Base-by-base conservation (phyloP, 2,888 invertebrate genomes). In the Drosophila pegasa region DNA sequence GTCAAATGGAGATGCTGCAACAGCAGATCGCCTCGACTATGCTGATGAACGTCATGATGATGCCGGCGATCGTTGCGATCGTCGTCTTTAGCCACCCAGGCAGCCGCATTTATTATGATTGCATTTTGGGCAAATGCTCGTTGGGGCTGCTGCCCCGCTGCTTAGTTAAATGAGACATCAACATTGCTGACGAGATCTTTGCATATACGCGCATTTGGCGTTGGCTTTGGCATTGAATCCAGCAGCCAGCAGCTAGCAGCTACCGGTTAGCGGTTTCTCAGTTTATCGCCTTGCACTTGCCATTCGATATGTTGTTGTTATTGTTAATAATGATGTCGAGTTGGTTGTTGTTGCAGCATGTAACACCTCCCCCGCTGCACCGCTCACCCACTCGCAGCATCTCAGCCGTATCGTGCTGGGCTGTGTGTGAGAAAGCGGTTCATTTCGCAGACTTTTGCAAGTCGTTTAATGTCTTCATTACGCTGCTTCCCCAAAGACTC, bases 81-180 rank as follows among this genome's bases (percentile, higher is more conserved):
- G 29, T 27, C 18, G 52, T 54, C 54, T 27, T 29, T 47, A 80
- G 68, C 83, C 88, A 83, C 88, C 88, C 83, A 83, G 74, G 86
- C 88, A 81, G 88, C 66, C 66, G 71, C 63, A 77, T 83, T 88
- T 86, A 88, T 86, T 86, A 86, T 86, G 75, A 86, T 88, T 83
- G 88, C 86, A 79, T 81, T 83, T 83, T 83, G 86, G 79, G 77
- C 64, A 81, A 67, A 79, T 77, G 61, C 55, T 55, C 55, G 62
- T 68, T 63, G 48, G 29, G 50, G 5, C 58, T 67, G 69, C 68
- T 65, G 48, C 55, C 80, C 80, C 77, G 80, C 84, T 74, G 82
- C 86, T 86, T 87, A 87, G 83, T 72, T 88, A 83, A 83, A 83
- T 88, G 88, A 83, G 88, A 88, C 88, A 88, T 83, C 88, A 83